These are phyloP conservation scores for Holotrichia oblita DNA, from an alignment of 1,140 invertebrate genomes.

Conservation along the genomic window DNA sequence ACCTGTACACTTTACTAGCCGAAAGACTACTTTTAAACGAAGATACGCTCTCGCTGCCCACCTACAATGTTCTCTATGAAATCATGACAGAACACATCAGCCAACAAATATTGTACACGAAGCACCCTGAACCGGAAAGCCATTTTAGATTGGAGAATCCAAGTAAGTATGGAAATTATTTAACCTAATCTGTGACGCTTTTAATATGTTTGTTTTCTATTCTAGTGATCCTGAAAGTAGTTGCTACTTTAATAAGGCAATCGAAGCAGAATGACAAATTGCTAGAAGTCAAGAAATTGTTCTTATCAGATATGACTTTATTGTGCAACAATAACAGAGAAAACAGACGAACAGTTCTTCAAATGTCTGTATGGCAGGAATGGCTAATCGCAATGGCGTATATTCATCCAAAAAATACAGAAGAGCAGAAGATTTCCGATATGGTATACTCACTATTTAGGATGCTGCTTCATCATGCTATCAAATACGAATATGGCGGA, in stretches of 20 bases:
- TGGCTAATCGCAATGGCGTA: constrained; percentile 99
- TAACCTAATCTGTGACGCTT: background rate
- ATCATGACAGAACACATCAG: constrained; percentile 97
- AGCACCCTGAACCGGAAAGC: constrained; percentile 93
- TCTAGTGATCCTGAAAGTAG: constrained; percentile 96
- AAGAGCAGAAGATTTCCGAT: constrained; percentile 96
- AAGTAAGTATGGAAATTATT: constrained; percentile 71
- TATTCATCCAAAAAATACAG: constrained; percentile 94
- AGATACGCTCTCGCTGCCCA: constrained; percentile 88
- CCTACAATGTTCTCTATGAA: constrained; percentile 99
- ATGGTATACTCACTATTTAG: constrained; percentile 98
- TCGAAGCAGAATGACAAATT: constrained; percentile 93
- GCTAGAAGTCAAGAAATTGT: constrained; percentile 94
- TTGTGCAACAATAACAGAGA: constrained; percentile 98
- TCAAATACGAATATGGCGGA: constrained; percentile 99
- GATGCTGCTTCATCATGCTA: constrained; percentile 98
- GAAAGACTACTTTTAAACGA: constrained; percentile 91
- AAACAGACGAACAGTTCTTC: constrained; percentile 94
- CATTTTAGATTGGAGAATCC: constrained; percentile 97
- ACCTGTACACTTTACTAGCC: constrained; percentile 95
- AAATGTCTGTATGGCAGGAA: constrained; percentile 99
- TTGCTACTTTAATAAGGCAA: constrained; percentile 95
- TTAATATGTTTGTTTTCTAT: constrained; percentile 55
- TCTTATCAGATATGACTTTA: constrained; percentile 96
- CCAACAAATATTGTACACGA: constrained; percentile 90